Base-by-base conservation (phyloP, 2,113 vertebrate genomes). In the Pteropus alecto region DNA sequence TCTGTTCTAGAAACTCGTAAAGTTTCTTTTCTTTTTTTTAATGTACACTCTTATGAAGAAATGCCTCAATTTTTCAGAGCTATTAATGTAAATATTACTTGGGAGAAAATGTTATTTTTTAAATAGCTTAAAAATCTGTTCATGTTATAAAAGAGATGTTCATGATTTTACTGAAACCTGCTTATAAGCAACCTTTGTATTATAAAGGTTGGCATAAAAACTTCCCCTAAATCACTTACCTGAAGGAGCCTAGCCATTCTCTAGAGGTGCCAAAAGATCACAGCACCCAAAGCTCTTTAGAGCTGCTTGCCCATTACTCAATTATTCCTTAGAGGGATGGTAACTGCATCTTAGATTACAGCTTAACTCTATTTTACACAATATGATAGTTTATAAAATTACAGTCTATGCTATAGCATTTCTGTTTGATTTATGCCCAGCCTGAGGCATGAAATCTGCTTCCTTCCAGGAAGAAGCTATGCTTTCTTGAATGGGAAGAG, bases 361-460 rank as follows among this genome's bases (percentile, higher is more conserved):
- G 26, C 28, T 98, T 98, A 98, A 98, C 92, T 98, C 97, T 97
- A 96, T 98, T 98, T 98, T 97, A 97, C 91, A 97, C 95, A 98
- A 95, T 51, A 92, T 92, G 71, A 96, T 97, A 97, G 96, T 98
- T 99, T 98, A 98, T 98, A 99, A 99, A 99, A 99, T 98, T 97
- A 98, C 98, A 97, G 95, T 97, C 97, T 95, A 84, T 93, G 56
- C 83, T 96, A 63, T 96, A 98, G 94, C 86, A 97, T 98, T 98
- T 98, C 93, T 95, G 95, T 93, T 96, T 99, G 98, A 99, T 99
- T 99, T 98, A 98, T 98, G 54, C 93, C 96, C 93, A 98, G 97
- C 98, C 98, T 93, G 87, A 98, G 97, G 98, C 97, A 96, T 77
- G 84, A 97, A 98, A 98, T 98, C 97, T 98, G 98, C 96, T 98